Base-by-base conservation (phyloP, 2,797 vertebrate genomes). In the Mus minutoides region DNA sequence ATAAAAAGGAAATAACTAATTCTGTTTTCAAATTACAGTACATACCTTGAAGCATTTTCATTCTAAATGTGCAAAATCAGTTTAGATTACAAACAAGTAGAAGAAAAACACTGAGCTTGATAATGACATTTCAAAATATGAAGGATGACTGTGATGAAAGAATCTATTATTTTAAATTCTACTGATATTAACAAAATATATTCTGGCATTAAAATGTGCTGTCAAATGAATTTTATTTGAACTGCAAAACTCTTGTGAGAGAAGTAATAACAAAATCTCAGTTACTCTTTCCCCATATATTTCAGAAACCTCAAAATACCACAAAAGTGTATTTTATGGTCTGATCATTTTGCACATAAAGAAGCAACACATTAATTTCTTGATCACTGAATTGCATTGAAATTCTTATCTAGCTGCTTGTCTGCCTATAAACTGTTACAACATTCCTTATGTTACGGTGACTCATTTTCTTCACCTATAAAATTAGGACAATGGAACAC, bases 11-110 rank as follows among this genome's bases (percentile, higher is more conserved):
- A 96, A 96, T 92, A 90, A 83, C 49, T 80, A 96, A 96, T 94
- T 96, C 31, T 92, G 37, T 96, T 97, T 95, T 95, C 75, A 94
- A 96, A 97, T 34, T 91, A 91, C 3, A 92, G 84, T 95, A 56
- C 69, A 91, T 95, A 92, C 64, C n/a, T 92, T 94, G 69, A 91
- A 96, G 71, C 64, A 82, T 94, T 97, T 88, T 73, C 86, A 95
- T 92, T 94, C 58, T 91, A 96, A 96, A 92, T 88, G 26, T 90
- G 92, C 71, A 90, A 92, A 95, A 94, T 92, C 83, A 92, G n/a
- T 60, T 90, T 92, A 87, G 12, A 92, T 90, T 92, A 84, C 92
- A 94, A 95, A 77, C 21, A 87, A 89, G 22, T 92, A 37, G 29
- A 91, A 94, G 86, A 90, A 94, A 97, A 94, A 83, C 31, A 85